Percentiles rank a stretch among this genome's conserved stretches.
phyloP scores from a whole-genome alignment of 2,113 vertebrate genomes.

The Gymnogyps californianus region DNA sequence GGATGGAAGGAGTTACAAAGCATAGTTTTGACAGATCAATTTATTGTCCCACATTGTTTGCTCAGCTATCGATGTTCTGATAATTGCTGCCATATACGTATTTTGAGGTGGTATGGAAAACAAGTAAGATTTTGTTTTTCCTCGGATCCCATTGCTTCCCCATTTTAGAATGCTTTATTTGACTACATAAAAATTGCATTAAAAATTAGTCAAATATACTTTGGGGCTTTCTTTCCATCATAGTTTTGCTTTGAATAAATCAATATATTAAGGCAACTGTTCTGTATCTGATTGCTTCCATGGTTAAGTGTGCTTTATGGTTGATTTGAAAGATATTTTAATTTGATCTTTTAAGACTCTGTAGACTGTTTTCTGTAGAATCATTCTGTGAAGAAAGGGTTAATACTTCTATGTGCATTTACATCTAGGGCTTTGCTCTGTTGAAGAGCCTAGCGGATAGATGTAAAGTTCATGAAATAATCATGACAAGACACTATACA shows the following conservation, averaged over 20 bases:
- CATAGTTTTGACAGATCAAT: neutral
- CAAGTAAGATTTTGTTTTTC: neutral
- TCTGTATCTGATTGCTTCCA: neutral
- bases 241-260: neutral
- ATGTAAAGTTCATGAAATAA: constrained; percentile 28
- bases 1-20: neutral
- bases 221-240: neutral
- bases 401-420: neutral
- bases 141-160: neutral
- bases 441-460: neutral
- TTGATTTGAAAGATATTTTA: neutral
- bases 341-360: neutral
- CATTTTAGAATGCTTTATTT: neutral
- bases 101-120: neutral
- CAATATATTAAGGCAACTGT: neutral
- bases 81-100: neutral
- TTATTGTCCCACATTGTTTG: neutral
- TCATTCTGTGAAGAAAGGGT: neutral
- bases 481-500: neutral
- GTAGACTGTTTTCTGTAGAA: neutral
- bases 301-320: neutral
- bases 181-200: neutral
- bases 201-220: neutral
- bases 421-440: neutral
- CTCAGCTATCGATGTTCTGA: neutral